phyloP scores from a whole-genome alignment of 2,113 vertebrate genomes.

The Urocynchramus pylzowi region DNA sequence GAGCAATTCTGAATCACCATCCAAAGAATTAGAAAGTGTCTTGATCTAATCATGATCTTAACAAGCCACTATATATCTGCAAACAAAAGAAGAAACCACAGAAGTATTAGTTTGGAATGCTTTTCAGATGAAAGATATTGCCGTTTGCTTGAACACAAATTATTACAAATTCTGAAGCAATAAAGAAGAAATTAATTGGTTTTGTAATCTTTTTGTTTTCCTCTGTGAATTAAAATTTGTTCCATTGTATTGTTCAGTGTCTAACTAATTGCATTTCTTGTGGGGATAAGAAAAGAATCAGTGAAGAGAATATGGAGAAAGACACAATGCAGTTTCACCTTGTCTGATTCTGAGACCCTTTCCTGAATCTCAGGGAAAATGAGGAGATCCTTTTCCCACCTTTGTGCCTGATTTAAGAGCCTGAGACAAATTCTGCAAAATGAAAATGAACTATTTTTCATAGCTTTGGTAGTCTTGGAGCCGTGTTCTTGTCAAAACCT shows the following conservation, averaged over 20 bases:
- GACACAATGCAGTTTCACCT: neutral
- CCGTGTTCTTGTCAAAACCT: neutral
- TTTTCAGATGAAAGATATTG: neutral
- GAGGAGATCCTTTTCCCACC: neutral
- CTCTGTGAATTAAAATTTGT: neutral
- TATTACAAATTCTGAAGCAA: neutral
- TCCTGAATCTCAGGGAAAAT: neutral
- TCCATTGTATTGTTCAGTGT: neutral
- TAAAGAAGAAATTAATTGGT: neutral
- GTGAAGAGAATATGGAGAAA: neutral
- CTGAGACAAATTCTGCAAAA: neutral
- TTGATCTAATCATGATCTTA: neutral
- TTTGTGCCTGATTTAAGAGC: neutral
- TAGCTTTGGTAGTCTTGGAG: neutral
- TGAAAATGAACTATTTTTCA: neutral
- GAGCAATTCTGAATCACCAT: neutral
- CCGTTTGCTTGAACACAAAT: neutral
- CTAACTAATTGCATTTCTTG: neutral
- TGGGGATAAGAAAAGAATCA: neutral
- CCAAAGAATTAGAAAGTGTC: neutral
- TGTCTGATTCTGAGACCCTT: neutral
- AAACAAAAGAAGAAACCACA: neutral
- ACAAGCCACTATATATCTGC: neutral
- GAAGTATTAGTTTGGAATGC: neutral
- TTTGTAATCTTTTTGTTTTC: neutral